Base-by-base conservation (phyloP, 2,888 invertebrate genomes). In the Euplexia lucipara region DNA sequence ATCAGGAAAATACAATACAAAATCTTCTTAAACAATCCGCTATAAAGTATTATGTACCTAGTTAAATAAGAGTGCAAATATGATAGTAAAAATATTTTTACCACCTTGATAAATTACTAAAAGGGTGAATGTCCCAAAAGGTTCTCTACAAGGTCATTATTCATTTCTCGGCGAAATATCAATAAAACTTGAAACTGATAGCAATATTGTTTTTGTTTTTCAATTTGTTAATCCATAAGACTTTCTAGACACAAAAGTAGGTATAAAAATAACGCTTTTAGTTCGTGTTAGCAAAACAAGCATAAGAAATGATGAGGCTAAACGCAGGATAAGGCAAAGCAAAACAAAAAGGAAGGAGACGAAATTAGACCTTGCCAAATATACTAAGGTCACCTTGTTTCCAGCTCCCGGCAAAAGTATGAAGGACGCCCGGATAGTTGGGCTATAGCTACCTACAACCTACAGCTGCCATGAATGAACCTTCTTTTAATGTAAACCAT, bases 371-470 rank as follows among this genome's bases (percentile, higher is more conserved):
- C 73, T 70, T 76, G 67, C 70, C 63, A 60, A 75, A 67, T 65
- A 47, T 52, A 35, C 62, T 56, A 37, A 72, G 78, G 73, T 80
- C 73, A 80, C 73, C 73, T 78, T 72, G 66, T 59, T 66, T 30
- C 57, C 71, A 53, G 68, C 67, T 70, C 67, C 75, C 52, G 64
- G 34, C 47, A 56, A 58, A 68, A 65, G 22, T 52, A 22, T 60
- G 63, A 80, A 70, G 70, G 80, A 68, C 71, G 71, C 51, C 66
- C 66, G 66, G 61, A 51, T 58, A 34, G 22, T 9, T 14, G 34
- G 35, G 44, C 22, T 34, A 12, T n/a, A 54, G 35, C 20, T 56
- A 51, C 35, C 58, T 44, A 30, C 30, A 39, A 20, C 42, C 58
- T 26, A 45, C 69, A 67, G 41, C 67, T 42, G 65, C 39, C n/a